Evolutionary conservation across 2,113 vertebrate genomes (phyloP).

Genomic region (Tragulus kanchil): DNA sequence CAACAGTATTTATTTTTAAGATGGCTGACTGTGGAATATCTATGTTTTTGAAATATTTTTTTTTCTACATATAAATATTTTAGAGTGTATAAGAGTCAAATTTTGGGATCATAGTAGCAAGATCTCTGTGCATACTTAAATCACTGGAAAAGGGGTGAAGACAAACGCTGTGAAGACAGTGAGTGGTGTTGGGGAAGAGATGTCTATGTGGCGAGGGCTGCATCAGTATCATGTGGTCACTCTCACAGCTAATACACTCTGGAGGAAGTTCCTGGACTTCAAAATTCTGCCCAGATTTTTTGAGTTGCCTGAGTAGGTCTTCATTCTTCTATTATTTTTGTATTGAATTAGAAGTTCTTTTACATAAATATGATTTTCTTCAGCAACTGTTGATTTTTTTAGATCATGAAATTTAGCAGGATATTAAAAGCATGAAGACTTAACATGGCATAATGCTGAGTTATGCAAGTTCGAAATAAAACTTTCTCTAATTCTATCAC

Average conservation of each 20-base stretch:
- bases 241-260: neutral
- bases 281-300: constrained; percentile 57
- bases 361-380: constrained; percentile 82
- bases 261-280: constrained; percentile 45
- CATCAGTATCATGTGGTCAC: neutral
- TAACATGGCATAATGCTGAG: constrained; percentile 79
- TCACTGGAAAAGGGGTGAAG: neutral
- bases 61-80: neutral
- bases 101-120: neutral
- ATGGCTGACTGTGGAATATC: neutral
- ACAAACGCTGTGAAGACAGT: neutral
- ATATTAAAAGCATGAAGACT: constrained; percentile 80
- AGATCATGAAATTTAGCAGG: constrained; percentile 79
- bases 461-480: constrained; percentile 83
- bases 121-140: neutral
- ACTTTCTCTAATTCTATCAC: constrained; percentile 81
- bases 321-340: constrained; percentile 76
- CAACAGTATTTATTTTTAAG: neutral
- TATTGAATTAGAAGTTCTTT: constrained; percentile 80
- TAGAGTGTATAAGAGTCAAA: constrained; percentile 34
- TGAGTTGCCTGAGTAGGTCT: constrained; percentile 33
- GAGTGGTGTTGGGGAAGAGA: neutral
- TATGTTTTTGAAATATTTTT: neutral
- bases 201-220: neutral
- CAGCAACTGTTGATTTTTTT: constrained; percentile 82